Evolutionary conservation across 2,888 invertebrate species (phyloP), one percentile per base, ranked within the genome.

Genomic region (Platerodrilus igneus): DNA sequence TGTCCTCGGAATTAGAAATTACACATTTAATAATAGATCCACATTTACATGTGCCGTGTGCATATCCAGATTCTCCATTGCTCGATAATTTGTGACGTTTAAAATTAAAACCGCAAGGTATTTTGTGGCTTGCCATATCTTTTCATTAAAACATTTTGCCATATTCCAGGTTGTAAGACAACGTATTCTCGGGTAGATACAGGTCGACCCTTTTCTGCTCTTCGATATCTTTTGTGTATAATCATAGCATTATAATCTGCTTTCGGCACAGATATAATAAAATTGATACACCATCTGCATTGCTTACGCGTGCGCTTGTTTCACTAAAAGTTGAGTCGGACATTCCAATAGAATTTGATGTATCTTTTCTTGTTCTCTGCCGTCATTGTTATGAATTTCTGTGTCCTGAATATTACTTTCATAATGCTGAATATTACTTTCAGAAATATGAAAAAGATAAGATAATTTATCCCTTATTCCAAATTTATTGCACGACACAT

Each of bases 31-130:
- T 25, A 6, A 11, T 25, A 3, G 25, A 6, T 7, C 8, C 25
- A 25, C 25, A 25, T 25, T 25, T 25, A 25, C 6, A 25, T 10
- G 25, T 25, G 8, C 25, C 25, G 11, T 8, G 5, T 6, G 25
- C 25, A 25, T 25, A 25, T 25, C 25, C 25, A 4, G 11, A 11
- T 3, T 25, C 7, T n/a, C 9, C 25, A 25, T 25, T 25, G 10
- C 25, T 3, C 7, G 11, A 25, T 10, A n/a, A 10, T 25, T n/a
- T 25, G 14, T 25, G 9, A n/a, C 3, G 3, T 10, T 25, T 25
- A 11, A 25, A 25, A 3, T 11, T 25, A 25, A 25, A 25, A 7
- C 25, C 25, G 3, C 25, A 25, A 4, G 11, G 8, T 25, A 25
- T 10, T 25, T 25, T 6, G 11, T 25, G 10, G 4, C 11, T 6